phyloP scores from a whole-genome alignment of 2,888 invertebrate genomes.

The Philonicus albiceps region DNA sequence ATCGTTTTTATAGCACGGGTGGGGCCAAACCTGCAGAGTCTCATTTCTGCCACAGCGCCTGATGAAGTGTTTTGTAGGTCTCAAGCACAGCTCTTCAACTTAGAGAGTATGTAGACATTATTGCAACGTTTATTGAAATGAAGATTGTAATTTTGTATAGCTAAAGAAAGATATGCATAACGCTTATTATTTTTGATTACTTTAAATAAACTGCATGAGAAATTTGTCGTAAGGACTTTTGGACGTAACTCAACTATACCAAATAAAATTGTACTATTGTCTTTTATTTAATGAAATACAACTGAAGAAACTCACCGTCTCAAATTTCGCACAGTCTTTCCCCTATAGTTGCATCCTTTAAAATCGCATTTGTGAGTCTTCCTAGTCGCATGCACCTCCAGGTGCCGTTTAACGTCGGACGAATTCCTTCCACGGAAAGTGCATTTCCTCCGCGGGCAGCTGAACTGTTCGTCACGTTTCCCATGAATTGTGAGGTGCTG shows the following conservation, averaged over 20 bases:
- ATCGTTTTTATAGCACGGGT: too few species aligned
- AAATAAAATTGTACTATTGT: too few species aligned
- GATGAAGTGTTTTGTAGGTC: neutral
- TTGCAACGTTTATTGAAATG: too few species aligned
- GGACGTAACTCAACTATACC: too few species aligned
- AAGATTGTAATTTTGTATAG: too few species aligned
- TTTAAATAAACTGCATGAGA: too few species aligned
- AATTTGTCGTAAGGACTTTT: too few species aligned
- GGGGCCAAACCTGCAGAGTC: too few species aligned
- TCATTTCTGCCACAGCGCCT: too few species aligned
- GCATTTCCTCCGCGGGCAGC: conserved; percentile 68
- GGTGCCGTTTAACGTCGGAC: conserved; percentile 67
- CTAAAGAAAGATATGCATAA: too few species aligned
- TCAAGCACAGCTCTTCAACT: neutral
- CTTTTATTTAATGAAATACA: neutral
- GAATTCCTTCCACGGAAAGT: conserved; percentile 67
- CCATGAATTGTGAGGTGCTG: conserved; percentile 69
- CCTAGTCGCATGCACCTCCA: conserved; percentile 66
- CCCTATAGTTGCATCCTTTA: conserved; percentile 65
- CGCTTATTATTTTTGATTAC: too few species aligned
- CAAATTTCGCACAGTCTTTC: conserved; percentile 66
- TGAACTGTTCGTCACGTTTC: conserved; percentile 57
- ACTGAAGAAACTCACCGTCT: conserved; percentile 63
- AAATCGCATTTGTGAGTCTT: conserved; percentile 64
- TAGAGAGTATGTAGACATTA: too few species aligned